phyloP scores from a whole-genome alignment of 1,140 invertebrate genomes.

The Lycorma delicatula region DNA sequence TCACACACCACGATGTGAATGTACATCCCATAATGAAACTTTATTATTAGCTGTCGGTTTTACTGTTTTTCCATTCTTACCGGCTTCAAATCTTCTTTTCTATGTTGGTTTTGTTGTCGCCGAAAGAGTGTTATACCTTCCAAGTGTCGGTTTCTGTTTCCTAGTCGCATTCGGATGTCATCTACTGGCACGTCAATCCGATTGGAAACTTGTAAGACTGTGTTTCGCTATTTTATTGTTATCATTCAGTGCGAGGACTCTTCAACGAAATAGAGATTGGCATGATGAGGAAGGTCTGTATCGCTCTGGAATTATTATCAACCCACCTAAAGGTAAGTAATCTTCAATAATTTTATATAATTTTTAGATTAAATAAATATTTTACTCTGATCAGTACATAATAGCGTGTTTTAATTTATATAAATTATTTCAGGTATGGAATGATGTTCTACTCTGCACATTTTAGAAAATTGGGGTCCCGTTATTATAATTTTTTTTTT shows the following conservation, averaged over 20 bases:
- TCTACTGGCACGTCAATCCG: slow-evolving; percentile 32
- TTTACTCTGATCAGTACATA: too few relatives aligned
- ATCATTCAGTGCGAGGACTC: slow-evolving; percentile 64
- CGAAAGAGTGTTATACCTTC: slow-evolving; percentile 89
- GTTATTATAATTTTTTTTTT: too few relatives aligned
- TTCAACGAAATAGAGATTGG: slow-evolving; percentile 84
- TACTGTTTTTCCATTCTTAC: slow-evolving; percentile 82
- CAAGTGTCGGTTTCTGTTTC: slow-evolving; percentile 91
- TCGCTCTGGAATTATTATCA: slow-evolving; percentile 78
- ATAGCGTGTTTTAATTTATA: too few relatives aligned
- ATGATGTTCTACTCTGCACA: too few relatives aligned
- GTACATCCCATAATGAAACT: slow-evolving; percentile 22
- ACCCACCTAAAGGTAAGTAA: slow-evolving; percentile 92
- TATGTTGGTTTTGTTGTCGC: slow-evolving; percentile 97
- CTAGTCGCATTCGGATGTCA: slow-evolving; percentile 61
- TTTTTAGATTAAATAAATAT: too few relatives aligned
- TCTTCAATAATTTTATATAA: too few relatives aligned
- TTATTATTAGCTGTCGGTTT: slow-evolving; percentile 47
- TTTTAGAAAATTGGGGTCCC: too few relatives aligned
- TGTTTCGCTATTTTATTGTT: slow-evolving; percentile 49
- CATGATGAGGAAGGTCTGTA: slow-evolving; percentile 87
- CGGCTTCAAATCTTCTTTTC: slow-evolving; percentile 88
- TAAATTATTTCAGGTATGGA: too few relatives aligned
- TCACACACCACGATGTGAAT: slow-evolving; percentile 38
- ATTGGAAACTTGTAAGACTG: slow-evolving; percentile 21